Percentiles rank a stretch among this genome's conserved stretches.
phyloP scores from a whole-genome alignment of 2,113 vertebrate genomes.

The Erythrocercus mccallii region DNA sequence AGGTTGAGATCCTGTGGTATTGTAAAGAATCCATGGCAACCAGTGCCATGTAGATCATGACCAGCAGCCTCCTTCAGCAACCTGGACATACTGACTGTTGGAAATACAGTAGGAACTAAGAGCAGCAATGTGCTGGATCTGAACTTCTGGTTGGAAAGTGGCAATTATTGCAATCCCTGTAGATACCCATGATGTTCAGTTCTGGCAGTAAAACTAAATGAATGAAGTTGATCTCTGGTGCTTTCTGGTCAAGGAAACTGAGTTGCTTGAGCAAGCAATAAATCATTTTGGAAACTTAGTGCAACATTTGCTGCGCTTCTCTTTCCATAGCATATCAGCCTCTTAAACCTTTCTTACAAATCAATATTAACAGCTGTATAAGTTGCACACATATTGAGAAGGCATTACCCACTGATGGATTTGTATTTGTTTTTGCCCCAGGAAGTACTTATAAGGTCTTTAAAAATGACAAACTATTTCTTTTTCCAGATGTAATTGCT shows the following conservation, averaged over 20 bases:
- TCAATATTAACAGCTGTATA: conserved; percentile 66
- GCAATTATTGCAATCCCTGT: background rate
- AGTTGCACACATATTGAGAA: conserved; percentile 49
- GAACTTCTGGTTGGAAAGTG: background rate
- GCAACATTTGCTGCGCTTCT: background rate
- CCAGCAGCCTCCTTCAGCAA: background rate
- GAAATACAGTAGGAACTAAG: background rate
- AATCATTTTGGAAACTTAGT: background rate
- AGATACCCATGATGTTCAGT: background rate
- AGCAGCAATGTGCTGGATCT: background rate
- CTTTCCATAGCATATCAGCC: conserved; percentile 8
- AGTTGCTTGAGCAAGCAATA: background rate
- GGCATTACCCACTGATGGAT: conserved; percentile 60
- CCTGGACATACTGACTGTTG: background rate
- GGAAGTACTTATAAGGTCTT: conserved; percentile 57
- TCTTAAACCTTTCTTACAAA: conserved; percentile 59
- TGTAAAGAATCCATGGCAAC: background rate
- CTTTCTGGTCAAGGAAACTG: background rate
- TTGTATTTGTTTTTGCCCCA: conserved; percentile 62
- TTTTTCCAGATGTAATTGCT: conserved; percentile 50
- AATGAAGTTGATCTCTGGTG: background rate
- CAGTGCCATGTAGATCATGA: background rate
- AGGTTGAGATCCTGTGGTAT: background rate
- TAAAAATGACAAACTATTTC: conserved; percentile 50
- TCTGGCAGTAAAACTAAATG: background rate